Evolutionary conservation across 1,140 invertebrate species (phyloP).

Genomic region (Drosophila ananassae): DNA sequence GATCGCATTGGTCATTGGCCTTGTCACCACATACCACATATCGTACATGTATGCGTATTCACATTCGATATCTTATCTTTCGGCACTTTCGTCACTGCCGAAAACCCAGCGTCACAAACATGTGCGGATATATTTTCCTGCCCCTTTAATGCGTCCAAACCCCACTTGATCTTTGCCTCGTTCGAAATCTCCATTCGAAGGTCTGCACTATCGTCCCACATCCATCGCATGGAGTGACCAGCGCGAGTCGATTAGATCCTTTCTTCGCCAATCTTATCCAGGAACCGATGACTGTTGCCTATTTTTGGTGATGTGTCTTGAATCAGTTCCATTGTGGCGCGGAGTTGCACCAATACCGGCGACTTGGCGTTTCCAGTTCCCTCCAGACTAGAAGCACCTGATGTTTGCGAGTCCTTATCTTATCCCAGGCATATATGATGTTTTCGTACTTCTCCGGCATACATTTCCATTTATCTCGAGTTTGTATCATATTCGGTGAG

Average conservation of each 20-base stretch:
- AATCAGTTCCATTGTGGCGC: neutral
- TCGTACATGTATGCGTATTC: neutral
- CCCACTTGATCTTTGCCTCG: conserved; percentile 20
- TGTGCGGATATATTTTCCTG: neutral
- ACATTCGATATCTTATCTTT: conserved; percentile 30
- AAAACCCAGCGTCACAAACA: neutral
- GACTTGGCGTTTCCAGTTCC: conserved; percentile 8
- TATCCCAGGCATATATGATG: conserved; percentile 37
- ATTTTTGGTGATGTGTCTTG: neutral
- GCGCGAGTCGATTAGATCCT: neutral
- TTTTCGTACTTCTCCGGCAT: conserved; percentile 27
- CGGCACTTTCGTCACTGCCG: conserved; percentile 11
- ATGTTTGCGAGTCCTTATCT: conserved; percentile 22
- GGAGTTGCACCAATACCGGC: neutral
- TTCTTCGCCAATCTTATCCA: conserved; percentile 29
- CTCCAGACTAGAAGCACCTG: conserved; percentile 6
- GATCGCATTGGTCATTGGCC: conserved; percentile 44
- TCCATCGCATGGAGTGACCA: conserved; percentile 13
- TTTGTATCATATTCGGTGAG: neutral
- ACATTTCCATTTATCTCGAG: conserved; percentile 35
- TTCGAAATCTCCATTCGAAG: neutral
- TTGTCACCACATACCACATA: conserved; percentile 1
- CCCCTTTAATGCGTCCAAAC: neutral
- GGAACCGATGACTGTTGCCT: neutral
- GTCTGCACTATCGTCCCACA: neutral